Base-by-base conservation (phyloP, 2,888 invertebrate species). In the Sussaba pulchella region DNA sequence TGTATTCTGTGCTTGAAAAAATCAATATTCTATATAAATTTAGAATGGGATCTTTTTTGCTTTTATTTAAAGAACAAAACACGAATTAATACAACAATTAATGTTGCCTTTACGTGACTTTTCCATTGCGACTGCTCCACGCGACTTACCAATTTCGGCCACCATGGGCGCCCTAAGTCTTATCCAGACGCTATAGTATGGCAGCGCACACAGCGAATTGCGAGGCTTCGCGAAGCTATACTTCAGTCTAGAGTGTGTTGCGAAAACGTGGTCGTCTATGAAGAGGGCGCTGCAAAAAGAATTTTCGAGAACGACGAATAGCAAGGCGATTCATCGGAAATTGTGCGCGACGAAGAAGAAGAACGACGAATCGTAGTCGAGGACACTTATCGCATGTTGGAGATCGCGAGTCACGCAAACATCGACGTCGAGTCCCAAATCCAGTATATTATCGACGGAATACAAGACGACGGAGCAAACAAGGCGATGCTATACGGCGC, bases 381-480 rank as follows among this genome's bases (percentile, higher is more conserved):
- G 24, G 83, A 80, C 24, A 41, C 82, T 12, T 84, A 83, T 50
- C 71, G 80, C 0, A 47, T 85, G 39, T 31, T 82, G 17, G 80
- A 84, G 14, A 73, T 81, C 0, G 85, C 82, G 0, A 79, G 79
- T 14, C 81, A 85, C 21, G 78, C 64, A 2, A 54, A 75, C 6
- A 75, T 82, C 4, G 82, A 78, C 45, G 0, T 75, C 4, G 69
- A 78, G 14, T 54, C 74, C 6, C 43, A 73, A 54, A 70, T 82
- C 4, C 78, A 78, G 64, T 78, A 82, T 26, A 82, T 78, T 12
- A 71, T 82, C 31, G 75, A 78, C 19, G 82, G 75, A 6, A 59
- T 78, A 14, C 50, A 50, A n/a, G 82, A 78, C 59, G 74, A 64
- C 9, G 76, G 71, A 26, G 67, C 36, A 10, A 74, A 81, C 39